Base-by-base conservation (phyloP, 2,797 vertebrate genomes). In the Pachyuromys duprasi region DNA sequence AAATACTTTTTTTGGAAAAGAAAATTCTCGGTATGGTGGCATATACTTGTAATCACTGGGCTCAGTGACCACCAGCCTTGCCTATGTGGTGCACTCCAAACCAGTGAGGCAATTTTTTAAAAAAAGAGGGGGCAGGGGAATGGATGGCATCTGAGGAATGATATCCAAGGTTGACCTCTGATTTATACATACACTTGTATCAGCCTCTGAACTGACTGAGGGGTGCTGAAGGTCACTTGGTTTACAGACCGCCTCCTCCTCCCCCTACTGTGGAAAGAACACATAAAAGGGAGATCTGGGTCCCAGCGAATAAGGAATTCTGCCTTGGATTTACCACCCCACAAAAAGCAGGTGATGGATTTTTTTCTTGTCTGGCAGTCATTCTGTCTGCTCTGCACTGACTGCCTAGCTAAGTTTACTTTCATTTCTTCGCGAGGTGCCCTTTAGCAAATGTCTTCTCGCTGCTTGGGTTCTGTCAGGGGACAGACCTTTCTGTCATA, bases 181-280 rank as follows among this genome's bases (percentile, higher is more conserved):
- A 55, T 65, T 26, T 69, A 13, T 22, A 86, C 33, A 55, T 15
- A 12, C 63, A 36, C 22, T 42, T 76, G 42, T 31, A 49, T 26
- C 4, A 89, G 45, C 18, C 42, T 76, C 28, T 2, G 53, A 36
- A n/a, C 36, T 55, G 80, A 80, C 0, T 22, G 31, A 57, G 65
- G 36, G 53, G 39, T n/a, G 24, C 31, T 92, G 57, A 3, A 55
- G 83, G 83, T 3, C 33, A 69, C 65, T 92, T 42, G 7, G 7
- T 62, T 49, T 74, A 92, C 24, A 89, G 20, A 4, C 80, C 31
- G 49, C 17, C 72, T 5, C 49, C 11, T 15, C 22, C 60, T 8
- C 72, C 80, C 79, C 84, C 74, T 8, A 95, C 65, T 69, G 57
- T 78, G 69, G 78, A 79, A 95, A 91, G 57, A 89, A 88, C 1